Evolutionary conservation across 92 coral and sea anemone genomes (phyloP), one percentile per base, ranked within the genome.

Genomic region (Phenganax subtilis): DNA sequence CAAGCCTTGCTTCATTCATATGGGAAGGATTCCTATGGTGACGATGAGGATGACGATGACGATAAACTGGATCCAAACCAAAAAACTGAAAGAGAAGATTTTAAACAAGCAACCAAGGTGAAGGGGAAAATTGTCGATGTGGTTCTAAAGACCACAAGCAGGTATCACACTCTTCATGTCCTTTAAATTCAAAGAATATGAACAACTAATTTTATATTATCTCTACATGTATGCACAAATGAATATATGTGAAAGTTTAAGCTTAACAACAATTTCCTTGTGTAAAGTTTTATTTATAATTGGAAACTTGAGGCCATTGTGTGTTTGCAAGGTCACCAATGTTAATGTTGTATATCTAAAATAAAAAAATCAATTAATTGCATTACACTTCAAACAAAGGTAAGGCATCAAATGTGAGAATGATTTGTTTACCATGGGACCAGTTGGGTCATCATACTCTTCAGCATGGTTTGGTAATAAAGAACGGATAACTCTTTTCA

Each of bases 321-420:
- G 90, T 85, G 54, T 17, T 54, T 10, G 87, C 84, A 20, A 87
- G 79, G 63, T 87, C 90, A 20, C 87, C 90, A 31, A 84, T 84
- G 66, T 84, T 87, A 8, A 87, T 85, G 53, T 75, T 84, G 85
- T 83, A 87, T 52, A 87, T 87, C 87, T 87, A 83, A 66, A 87
- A 84, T 60, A 55, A 70, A 10, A 72, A 12, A 63, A 76, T 0
- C 25, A 20, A 20, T 20, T 44, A 85, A 25, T 71, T 62, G 75
- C 75, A 57, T 71, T 53, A 62, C 70, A 81, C 53, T 51, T 67
- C 55, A 62, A 62, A 4, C 7, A 76, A 60, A 85, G 27, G 61
- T 62, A 73, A 73, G 65, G 58, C 60, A 62, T 62, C 73, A 51
- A 56, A 57, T 57, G 27, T n/a, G 4, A 25, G 27, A 62, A 9